Percentiles rank a stretch among this genome's conserved stretches.
Conservation (phyloP, 35 echinoderm and acorn worm genomes). For the Holothuria glaberrima region DNA sequence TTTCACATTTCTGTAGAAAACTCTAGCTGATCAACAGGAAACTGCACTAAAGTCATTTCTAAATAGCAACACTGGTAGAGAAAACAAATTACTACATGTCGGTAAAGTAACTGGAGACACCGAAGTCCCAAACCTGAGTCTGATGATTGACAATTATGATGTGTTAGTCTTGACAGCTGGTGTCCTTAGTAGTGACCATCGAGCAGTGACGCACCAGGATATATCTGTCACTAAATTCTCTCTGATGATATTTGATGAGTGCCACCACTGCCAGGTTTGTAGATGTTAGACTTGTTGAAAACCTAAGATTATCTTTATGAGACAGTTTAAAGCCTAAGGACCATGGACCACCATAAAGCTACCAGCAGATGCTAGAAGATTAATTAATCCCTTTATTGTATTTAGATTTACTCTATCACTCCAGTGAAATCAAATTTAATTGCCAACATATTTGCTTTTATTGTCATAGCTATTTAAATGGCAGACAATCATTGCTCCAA, state of each 20-base stretch:
- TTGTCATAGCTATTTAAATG: no score
- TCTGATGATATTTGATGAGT: conserved; percentile 51
- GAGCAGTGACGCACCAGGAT: not conserved
- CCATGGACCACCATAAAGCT: no score
- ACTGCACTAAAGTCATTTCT: conserved; percentile 4
- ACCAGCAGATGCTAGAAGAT: no score
- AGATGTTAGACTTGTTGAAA: no score
- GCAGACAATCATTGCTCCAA: no score
- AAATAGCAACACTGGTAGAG: not conserved
- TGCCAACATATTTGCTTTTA: no score
- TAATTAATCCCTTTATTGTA: no score
- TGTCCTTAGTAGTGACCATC: conserved; percentile 12
- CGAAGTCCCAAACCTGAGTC: not conserved
- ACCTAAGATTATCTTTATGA: no score
- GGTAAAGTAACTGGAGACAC: conserved; percentile 46
- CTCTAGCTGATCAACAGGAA: conserved; percentile 54
- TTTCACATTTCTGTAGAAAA: conserved; percentile 16
- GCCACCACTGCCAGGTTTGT: conserved; percentile 50
- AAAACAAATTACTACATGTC: not conserved
- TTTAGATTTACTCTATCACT: no score
- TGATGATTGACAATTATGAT: not conserved
- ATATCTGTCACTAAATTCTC: conserved; percentile 35
- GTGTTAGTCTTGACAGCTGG: conserved; percentile 25
- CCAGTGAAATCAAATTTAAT: no score
- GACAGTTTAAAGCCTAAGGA: no score